These are phyloP conservation scores for Sarcophaga carnaria DNA, from an alignment of 2,888 invertebrate genomes.

Conservation along the genomic window DNA sequence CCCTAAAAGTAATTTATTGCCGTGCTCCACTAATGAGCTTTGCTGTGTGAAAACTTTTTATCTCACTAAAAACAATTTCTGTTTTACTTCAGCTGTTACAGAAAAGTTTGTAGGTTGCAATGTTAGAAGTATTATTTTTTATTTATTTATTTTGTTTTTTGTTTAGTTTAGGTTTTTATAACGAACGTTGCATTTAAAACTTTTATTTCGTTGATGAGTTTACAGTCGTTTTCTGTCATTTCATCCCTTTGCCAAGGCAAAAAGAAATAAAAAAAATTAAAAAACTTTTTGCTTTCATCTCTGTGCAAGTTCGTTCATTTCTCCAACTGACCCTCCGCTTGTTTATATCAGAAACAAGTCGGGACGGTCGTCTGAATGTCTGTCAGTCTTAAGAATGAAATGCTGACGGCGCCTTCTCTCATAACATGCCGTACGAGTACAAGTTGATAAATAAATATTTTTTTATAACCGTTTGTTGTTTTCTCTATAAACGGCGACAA, in stretches of 20 bases:
- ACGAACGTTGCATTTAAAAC: neutral
- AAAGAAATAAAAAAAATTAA: neutral
- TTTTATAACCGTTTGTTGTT: slow-evolving; percentile 19
- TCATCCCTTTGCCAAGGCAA: neutral
- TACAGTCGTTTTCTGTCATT: neutral
- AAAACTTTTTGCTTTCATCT: slow-evolving; percentile 37
- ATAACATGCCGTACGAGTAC: slow-evolving; percentile 50
- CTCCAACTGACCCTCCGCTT: neutral
- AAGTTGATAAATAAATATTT: slow-evolving; percentile 8
- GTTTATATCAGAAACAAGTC: neutral
- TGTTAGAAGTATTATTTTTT: no score
- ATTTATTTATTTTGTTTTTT: no score
- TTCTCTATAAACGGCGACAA: slow-evolving; percentile 24
- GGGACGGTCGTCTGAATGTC: neutral
- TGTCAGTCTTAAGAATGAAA: slow-evolving; percentile 32
- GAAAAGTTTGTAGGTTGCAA: neutral
- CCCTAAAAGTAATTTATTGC: no score
- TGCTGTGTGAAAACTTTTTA: no score
- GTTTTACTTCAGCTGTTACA: neutral
- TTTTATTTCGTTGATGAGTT: slow-evolving; percentile 15
- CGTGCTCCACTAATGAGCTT: no score
- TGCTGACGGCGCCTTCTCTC: slow-evolving; percentile 59
- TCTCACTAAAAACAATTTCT: no score
- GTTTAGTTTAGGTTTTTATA: no score
- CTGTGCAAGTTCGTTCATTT: neutral